phyloP scores from a whole-genome alignment of 92 coral and sea anemone species.

The Phenganax stokvisi region DNA sequence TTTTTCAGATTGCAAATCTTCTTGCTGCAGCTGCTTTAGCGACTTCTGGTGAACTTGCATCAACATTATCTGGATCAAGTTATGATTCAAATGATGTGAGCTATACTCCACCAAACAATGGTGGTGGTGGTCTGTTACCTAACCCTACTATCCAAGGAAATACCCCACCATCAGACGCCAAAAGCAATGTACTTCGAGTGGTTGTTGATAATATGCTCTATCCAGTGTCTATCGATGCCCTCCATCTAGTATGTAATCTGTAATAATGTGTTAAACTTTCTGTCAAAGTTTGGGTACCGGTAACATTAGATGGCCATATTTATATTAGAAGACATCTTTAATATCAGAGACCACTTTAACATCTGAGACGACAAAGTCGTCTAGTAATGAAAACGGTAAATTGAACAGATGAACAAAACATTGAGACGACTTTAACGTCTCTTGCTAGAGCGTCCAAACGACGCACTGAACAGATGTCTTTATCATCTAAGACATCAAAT shows the following conservation, averaged over 20 bases:
- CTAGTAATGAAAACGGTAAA: too few species aligned
- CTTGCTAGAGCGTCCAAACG: too few species aligned
- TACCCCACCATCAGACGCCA: slow-evolving; percentile 5
- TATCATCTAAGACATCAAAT: too few species aligned
- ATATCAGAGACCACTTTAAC: too few species aligned
- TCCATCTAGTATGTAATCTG: slow-evolving; percentile 60
- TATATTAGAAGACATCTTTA: too few species aligned
- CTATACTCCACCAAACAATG: not conserved
- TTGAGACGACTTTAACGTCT: too few species aligned
- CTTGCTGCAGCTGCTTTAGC: slow-evolving; percentile 57
- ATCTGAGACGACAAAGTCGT: too few species aligned
- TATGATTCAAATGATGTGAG: not conserved
- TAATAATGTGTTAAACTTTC: not conserved
- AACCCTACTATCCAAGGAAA: not conserved
- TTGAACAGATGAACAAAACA: too few species aligned
- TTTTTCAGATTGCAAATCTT: slow-evolving; percentile 48
- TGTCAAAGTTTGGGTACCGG: too few species aligned
- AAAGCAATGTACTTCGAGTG: slow-evolving; percentile 62
- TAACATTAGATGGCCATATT: too few species aligned
- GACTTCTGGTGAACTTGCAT: slow-evolving; percentile 37
- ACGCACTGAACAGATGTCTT: too few species aligned
- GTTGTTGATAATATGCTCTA: slow-evolving; percentile 81
- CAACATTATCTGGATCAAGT: slow-evolving; percentile 28
- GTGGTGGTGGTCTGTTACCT: slow-evolving; percentile 7
- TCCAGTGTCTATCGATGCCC: slow-evolving; percentile 70